phyloP scores from a whole-genome alignment of 2,888 invertebrate genomes.

The Andrena trimmerana region DNA sequence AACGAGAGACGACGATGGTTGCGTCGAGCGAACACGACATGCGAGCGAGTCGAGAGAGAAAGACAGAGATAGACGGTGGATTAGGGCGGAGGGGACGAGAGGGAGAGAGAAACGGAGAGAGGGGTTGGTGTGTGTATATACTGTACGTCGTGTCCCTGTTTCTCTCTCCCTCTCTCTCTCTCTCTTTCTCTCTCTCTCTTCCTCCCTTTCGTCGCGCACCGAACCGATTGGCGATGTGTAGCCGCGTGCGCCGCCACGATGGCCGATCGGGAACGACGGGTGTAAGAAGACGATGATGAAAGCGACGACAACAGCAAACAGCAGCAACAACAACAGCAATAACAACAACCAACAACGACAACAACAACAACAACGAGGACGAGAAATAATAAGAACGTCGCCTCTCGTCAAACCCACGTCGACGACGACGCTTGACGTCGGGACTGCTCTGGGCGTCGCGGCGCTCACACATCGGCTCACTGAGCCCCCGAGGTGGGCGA shows the following conservation, averaged over 20 bases:
- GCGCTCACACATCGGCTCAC: constrained; percentile 78
- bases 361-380: constrained; percentile 46
- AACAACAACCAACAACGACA: constrained; percentile 23
- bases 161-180: constrained; percentile 40
- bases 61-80: constrained; percentile 5
- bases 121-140: constrained; percentile 23
- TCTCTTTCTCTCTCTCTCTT: constrained; percentile 38
- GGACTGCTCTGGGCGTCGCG: constrained; percentile 74
- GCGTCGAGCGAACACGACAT: constrained; percentile 36
- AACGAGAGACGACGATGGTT: constrained; percentile 20
- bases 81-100: constrained; percentile 10
- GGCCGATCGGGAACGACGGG: constrained; percentile 52
- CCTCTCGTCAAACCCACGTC: constrained; percentile 61
- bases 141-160: constrained; percentile 46
- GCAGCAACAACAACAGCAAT: constrained; percentile 29
- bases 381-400: constrained; percentile 47
- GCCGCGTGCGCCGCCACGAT: constrained; percentile 66
- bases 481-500: constrained; percentile 74
- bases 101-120: constrained; percentile 20
- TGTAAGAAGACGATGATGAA: constrained; percentile 18
- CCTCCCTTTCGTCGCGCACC: constrained; percentile 65
- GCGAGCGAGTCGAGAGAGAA: constrained; percentile 45
- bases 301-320: constrained; percentile 35
- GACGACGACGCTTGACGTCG: constrained; percentile 60
- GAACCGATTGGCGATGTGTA: constrained; percentile 56